Evolutionary conservation across 1,140 invertebrate genomes (phyloP), one percentile per base, ranked within the genome.

Genomic region (Pogonomyrmex barbatus): DNA sequence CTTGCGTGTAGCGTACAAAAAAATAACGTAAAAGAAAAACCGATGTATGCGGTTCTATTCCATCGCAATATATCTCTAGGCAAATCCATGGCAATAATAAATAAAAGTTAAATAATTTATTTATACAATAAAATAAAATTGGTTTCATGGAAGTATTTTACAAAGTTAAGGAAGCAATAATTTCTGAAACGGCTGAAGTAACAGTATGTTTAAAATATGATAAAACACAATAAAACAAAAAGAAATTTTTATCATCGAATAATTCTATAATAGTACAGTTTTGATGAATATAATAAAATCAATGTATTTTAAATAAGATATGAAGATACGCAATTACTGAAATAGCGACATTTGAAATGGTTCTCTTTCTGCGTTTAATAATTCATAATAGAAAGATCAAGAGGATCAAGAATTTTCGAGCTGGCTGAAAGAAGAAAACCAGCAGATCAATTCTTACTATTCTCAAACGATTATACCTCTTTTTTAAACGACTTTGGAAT

Each of bases 31-130:
- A 50, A 67, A 67, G 6, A 4, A 2, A 36, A 78, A 39, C 17
- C 2, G 45, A 36, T 14, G 30, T 36, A 47, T 39, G 17, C 12
- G 45, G 24, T 52, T 67, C 52, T 79, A 79, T 67, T 63, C 36
- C n/a, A 39, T 17, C 6, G 45, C 33, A 3, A 39, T 52, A 24
- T 50, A 24, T 78, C n/a, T 78, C 10, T 52, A 47, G 17, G 39
- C 1, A 33, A 58, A 60, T 2, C 30, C 36, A 58, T 24, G n/a
- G 30, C 17, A 79, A 50, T 30, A 67, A 79, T 52, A 65, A 8
- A 65, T 45, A 47, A 10, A 52, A 79, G 10, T 67, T 67, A 67
- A 79, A 67, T 30, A 78, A n/a, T 50, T 67, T n/a, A 50, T 67
- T 24, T 52, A 6, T 2, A 8, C 14, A 54, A 24, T 75, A 56